phyloP scores from a whole-genome alignment of 1,140 invertebrate species.

The Solen grandis region DNA sequence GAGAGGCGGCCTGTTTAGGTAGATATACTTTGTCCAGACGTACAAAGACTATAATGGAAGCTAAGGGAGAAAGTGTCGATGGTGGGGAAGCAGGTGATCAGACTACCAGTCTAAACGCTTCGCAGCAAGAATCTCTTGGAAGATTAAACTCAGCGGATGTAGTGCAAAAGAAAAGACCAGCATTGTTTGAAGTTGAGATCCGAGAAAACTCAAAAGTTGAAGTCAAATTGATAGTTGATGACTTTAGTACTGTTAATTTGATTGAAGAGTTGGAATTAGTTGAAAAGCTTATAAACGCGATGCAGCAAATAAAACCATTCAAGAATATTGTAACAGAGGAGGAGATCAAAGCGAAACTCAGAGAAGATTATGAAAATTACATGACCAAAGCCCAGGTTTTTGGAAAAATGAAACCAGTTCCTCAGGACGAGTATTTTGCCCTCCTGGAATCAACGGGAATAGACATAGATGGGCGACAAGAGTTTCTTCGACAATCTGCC shows the following conservation, averaged over 20 bases:
- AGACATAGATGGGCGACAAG: constrained; percentile 52
- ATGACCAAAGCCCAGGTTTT: constrained; percentile 48
- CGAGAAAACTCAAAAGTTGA: too few species aligned
- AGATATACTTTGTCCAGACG: constrained; percentile 46
- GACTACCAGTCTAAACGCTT: too few species aligned
- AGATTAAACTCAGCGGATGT: too few species aligned
- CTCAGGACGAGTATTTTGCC: constrained; percentile 45
- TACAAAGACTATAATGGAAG: constrained; percentile 52
- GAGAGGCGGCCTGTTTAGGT: constrained; percentile 50
- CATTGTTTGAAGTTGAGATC: too few species aligned
- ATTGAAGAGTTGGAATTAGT: constrained; percentile 22
- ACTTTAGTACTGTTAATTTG: not conserved
- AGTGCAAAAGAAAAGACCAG: too few species aligned
- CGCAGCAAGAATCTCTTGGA: too few species aligned
- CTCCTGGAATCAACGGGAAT: constrained; percentile 51
- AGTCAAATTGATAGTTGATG: too few species aligned
- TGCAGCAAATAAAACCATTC: constrained; percentile 48
- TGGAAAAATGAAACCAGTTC: constrained; percentile 50
- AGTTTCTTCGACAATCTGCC: constrained; percentile 50
- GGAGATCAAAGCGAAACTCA: constrained; percentile 35
- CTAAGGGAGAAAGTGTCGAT: constrained; percentile 28
- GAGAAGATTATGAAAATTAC: constrained; percentile 52
- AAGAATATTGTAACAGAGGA: constrained; percentile 41
- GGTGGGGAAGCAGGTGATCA: not conserved
- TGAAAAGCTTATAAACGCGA: constrained; percentile 31